Evolutionary conservation across 2,888 invertebrate genomes (phyloP), one percentile per base, ranked within the genome.

Genomic region (Spisula subtruncata): DNA sequence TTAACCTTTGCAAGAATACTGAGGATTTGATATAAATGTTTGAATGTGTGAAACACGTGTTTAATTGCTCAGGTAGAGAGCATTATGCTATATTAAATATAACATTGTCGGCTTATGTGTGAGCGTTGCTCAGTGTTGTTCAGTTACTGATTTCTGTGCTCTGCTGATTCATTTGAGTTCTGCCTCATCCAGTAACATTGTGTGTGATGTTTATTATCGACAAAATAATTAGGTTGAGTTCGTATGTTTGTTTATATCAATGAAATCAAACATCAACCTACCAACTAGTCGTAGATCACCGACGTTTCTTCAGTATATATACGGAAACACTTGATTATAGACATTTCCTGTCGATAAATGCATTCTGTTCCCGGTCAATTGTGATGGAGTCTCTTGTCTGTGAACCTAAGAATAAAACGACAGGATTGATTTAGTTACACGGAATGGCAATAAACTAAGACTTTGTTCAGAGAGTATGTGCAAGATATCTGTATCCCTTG

Each of bases 401-500:
- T 35, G 12, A 35, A 18, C 35, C 25, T 14, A 75, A 32, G 75
- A 75, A 75, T 75, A 35, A 35, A 32, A 75, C 16, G 75, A 75
- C 75, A 75, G 75, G 35, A 75, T 75, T 75, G 75, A 75, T 75
- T 75, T 35, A 75, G 32, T 75, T 18, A 75, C 75, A 12, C 32
- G 14, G 75, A 75, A 75, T 75, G 75, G 75, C 35, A 75, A 75
- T 75, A 75, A 75, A 32, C 75, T 75, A 32, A 75, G 75, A 75
- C 75, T 35, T 32, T 75, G 35, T 75, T 18, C 75, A 4, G 32
- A 12, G 29, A 75, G 32, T 75, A 32, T 75, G 32, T 75, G 6
- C 29, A 35, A 75, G 75, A 32, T 35, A 75, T 75, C 25, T 32
- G 32, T 75, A 16, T 75, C 35, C 35, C 75, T 75, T 32, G 75